A percentile compares a stretch with the other conserved stretches of the same genome.
Evolutionary conservation across 1,140 invertebrate genomes (phyloP).

Genomic region (Zaprionus nigranus): DNA sequence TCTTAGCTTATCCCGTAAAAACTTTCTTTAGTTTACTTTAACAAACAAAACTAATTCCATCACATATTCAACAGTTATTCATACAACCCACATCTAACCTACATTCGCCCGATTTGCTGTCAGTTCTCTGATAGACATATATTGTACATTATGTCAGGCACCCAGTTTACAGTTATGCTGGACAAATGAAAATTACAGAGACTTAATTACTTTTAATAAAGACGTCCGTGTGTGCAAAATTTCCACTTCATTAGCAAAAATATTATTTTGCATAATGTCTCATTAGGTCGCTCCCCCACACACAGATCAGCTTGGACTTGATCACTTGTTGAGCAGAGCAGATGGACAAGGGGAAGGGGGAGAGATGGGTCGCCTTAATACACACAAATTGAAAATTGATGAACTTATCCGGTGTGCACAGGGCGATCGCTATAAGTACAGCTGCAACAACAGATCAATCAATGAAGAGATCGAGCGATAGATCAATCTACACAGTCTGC

Average conservation of each 20-base stretch:
- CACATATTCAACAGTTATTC: not conserved
- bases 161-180: conserved; percentile 11
- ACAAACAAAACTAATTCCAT: not conserved
- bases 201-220: conserved; percentile 83
- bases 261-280: conserved; percentile 81
- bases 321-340: not conserved
- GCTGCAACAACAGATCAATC: conserved; percentile 45
- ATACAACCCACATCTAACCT: not conserved
- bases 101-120: not conserved
- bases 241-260: conserved; percentile 78
- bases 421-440: conserved; percentile 61
- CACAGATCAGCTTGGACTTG: conserved; percentile 26
- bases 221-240: conserved; percentile 73
- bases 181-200: conserved; percentile 79
- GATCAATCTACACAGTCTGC: conserved; percentile 46
- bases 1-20: not conserved
- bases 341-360: not conserved
- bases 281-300: conserved; percentile 57
- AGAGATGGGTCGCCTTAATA: conserved; percentile 67
- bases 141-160: not conserved
- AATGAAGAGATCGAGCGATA: conserved; percentile 45
- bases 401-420: conserved; percentile 77
- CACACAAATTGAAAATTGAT: conserved; percentile 83
- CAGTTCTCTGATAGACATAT: not conserved
- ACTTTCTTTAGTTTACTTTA: not conserved